Base-by-base conservation (phyloP, 1,140 invertebrate genomes). In the Drosophila orosa region DNA sequence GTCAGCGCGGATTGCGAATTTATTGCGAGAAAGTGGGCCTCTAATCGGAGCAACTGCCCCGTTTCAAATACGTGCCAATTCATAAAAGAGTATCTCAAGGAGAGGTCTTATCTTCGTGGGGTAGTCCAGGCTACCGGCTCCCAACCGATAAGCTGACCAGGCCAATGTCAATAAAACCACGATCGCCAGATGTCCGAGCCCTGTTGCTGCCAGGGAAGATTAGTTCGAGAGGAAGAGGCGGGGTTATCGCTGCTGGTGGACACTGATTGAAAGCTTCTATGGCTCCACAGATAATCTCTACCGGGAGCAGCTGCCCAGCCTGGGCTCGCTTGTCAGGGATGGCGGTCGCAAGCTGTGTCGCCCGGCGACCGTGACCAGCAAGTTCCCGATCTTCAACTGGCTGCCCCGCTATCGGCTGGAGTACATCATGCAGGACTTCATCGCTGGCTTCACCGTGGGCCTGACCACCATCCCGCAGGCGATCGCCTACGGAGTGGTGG, bases 401-500 rank as follows among this genome's bases (percentile, higher is more conserved):
- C 75, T 95, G 3, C 95, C 95, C 2, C 92, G 92, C 13, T 96
- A 96, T 83, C 94, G 92, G 22, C 31, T 91, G 17, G 76, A 92
- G 12, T 94, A 93, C 90, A 76, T 96, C 12, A 77, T 95, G 9
- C 93, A 95, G 61, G 96, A 97, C 92, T 82, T 95, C 10, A 93
- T 97, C 29, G 97, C 97, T 42, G 97, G 97, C 2, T 93, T 97
- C 40, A 98, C 97, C 1, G 97, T 98, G 2, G 95, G 95, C 3
- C 92, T 97, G 2, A 97, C 96, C 0, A 96, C 97, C 2, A 96
- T 98, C 72, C 97, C 97, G 0, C 97, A 98, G 92, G 96, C 95
- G 4, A 95, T 98, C 29, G 97, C 97, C 5, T 97, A 97, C 87
- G 96, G 96, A 2, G 93, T 95, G 12, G 94, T 98, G 3, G 97